Conservation (phyloP, 2,888 invertebrate species). For the Capitulum mitella region DNA sequence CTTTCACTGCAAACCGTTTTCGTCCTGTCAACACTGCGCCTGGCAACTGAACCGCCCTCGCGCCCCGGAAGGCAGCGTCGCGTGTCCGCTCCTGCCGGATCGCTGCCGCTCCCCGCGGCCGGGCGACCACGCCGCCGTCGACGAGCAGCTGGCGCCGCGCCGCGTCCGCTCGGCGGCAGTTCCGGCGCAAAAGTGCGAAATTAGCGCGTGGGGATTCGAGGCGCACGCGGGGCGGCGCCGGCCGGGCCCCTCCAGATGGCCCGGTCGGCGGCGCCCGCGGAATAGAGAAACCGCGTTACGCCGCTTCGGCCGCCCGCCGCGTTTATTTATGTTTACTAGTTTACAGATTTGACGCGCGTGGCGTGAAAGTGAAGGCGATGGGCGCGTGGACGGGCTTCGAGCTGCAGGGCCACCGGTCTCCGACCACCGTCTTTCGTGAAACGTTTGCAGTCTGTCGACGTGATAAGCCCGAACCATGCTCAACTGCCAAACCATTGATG, state of each 20-base stretch:
- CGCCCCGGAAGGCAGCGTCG: not conserved
- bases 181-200: not conserved
- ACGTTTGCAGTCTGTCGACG: too few species aligned
- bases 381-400: not conserved
- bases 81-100: not conserved
- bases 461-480: too few species aligned
- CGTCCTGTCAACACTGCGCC: too few species aligned
- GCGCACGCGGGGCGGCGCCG: not conserved
- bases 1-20: too few species aligned
- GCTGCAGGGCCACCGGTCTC: too few species aligned
- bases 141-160: not conserved
- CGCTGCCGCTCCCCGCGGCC: not conserved
- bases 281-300: slow-evolving; percentile 15
- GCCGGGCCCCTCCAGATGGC: not conserved
- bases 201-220: slow-evolving; percentile 20
- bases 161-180: not conserved
- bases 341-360: slow-evolving; percentile 15
- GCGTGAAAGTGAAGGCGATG: not conserved
- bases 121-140: not conserved
- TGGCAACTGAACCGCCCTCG: too few species aligned
- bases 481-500: not conserved
- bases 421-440: too few species aligned
- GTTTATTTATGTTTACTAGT: slow-evolving; percentile 11
- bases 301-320: not conserved
- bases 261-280: not conserved